These are phyloP conservation scores for Margaritifera margaritifera DNA, from an alignment of 2,888 invertebrate species.

Conservation along the genomic window DNA sequence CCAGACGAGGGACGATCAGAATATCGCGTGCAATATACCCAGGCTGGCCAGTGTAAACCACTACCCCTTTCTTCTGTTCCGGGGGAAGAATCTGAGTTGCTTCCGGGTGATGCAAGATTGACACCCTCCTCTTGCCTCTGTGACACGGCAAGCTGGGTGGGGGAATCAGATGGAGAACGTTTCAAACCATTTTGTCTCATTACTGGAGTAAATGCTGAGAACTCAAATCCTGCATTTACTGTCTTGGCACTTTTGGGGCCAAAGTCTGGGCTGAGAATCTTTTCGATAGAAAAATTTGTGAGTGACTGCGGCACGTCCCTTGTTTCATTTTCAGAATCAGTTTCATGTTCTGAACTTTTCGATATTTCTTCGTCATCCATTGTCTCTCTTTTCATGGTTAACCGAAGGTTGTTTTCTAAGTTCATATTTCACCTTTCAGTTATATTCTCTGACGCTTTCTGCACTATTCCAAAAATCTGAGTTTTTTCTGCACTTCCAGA, in stretches of 20 bases:
- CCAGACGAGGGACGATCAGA: slow-evolving; percentile 77
- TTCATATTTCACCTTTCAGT: too few relatives aligned
- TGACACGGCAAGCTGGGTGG: neutral
- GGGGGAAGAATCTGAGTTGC: slow-evolving; percentile 6
- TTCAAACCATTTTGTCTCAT: too few relatives aligned
- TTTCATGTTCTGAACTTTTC: too few relatives aligned
- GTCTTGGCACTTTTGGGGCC: slow-evolving; percentile 24
- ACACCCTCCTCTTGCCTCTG: neutral
- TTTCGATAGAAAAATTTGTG: slow-evolving; percentile 58
- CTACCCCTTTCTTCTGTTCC: neutral
- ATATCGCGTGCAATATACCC: slow-evolving; percentile 97
- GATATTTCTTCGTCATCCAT: too few relatives aligned
- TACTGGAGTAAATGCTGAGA: too few relatives aligned
- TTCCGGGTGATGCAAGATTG: neutral
- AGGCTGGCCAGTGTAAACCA: slow-evolving; percentile 85
- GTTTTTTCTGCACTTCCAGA: too few relatives aligned
- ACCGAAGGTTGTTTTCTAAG: too few relatives aligned
- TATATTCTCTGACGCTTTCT: too few relatives aligned
- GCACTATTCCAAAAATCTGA: too few relatives aligned
- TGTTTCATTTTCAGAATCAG: too few relatives aligned
- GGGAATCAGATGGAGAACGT: too few relatives aligned
- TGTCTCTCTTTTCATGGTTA: too few relatives aligned
- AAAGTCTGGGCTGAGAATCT: slow-evolving; percentile 57
- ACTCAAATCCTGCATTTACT: neutral
- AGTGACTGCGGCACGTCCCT: slow-evolving; percentile 5